Conservation (phyloP, 2,113 vertebrate genomes). For the Rhinolophus ferrumequinum region DNA sequence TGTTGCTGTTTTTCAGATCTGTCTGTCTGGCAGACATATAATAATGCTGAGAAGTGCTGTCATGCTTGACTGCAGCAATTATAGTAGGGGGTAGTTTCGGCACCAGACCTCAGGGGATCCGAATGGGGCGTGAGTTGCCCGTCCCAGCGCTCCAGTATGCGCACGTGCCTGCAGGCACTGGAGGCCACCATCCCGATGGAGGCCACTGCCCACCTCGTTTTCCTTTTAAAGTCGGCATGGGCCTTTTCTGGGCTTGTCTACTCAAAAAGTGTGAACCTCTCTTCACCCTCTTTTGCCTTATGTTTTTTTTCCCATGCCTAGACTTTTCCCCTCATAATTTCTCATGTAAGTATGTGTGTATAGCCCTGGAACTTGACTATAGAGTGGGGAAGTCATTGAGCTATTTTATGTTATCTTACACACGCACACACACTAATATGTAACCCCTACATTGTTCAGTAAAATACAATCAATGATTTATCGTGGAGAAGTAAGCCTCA, state of each 20-base stretch:
- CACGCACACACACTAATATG: neutral
- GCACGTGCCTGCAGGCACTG: neutral
- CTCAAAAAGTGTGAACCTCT: neutral
- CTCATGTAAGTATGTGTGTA: neutral
- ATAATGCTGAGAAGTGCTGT: neutral
- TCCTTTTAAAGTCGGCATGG: neutral
- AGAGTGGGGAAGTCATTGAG: neutral
- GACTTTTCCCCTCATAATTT: neutral
- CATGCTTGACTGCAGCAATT: neutral
- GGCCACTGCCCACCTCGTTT: neutral
- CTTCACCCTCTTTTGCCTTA: neutral
- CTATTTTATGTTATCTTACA: neutral
- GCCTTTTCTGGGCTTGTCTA: neutral
- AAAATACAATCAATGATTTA: neutral
- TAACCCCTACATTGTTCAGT: conserved; percentile 2
- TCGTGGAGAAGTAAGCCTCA: neutral
- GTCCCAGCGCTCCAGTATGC: neutral
- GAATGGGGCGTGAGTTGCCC: neutral
- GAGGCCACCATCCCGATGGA: neutral
- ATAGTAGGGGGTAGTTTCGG: neutral
- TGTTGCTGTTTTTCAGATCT: conserved; percentile 27
- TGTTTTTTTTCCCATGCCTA: neutral
- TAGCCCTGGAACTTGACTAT: neutral
- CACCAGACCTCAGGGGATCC: neutral
- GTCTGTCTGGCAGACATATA: neutral